phyloP scores from a whole-genome alignment of 2,113 vertebrate genomes.

The Lepus europaeus region DNA sequence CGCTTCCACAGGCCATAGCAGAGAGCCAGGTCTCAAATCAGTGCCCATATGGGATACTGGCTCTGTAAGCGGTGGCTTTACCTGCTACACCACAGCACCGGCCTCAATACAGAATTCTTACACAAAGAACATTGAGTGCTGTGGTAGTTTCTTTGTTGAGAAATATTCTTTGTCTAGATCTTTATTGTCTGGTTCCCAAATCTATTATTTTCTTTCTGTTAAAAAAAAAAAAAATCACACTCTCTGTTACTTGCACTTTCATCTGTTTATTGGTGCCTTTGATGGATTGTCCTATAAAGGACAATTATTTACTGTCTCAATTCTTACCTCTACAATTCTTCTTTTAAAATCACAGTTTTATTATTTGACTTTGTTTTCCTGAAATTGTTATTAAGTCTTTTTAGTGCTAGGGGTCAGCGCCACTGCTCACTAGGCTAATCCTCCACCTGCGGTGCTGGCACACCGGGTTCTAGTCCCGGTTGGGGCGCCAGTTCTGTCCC shows the following conservation, averaged over 20 bases:
- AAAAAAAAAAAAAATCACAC: background rate
- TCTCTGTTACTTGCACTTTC: background rate
- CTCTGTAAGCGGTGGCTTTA: too few relatives aligned
- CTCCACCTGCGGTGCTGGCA: too few relatives aligned
- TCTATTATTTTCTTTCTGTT: background rate
- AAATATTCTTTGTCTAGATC: background rate
- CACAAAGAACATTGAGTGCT: background rate
- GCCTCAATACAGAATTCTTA: background rate
- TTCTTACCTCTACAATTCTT: background rate
- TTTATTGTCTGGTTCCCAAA: background rate
- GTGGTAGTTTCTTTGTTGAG: background rate
- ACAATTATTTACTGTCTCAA: background rate
- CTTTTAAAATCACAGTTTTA: background rate
- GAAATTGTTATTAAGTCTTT: background rate
- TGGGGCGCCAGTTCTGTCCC: too few relatives aligned
- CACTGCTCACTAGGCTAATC: too few relatives aligned
- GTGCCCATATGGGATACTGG: too few relatives aligned
- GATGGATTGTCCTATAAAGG: background rate
- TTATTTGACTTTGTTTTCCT: slow-evolving; percentile 28
- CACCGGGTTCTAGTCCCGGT: too few relatives aligned
- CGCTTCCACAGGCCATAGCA: too few relatives aligned
- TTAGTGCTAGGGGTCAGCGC: too few relatives aligned
- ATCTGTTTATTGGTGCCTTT: background rate
- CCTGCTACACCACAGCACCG: too few relatives aligned
- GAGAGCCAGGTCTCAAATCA: too few relatives aligned